These are phyloP conservation scores for Aeoliscus strigatus DNA, from an alignment of 2,797 vertebrate species.

Conservation along the genomic window DNA sequence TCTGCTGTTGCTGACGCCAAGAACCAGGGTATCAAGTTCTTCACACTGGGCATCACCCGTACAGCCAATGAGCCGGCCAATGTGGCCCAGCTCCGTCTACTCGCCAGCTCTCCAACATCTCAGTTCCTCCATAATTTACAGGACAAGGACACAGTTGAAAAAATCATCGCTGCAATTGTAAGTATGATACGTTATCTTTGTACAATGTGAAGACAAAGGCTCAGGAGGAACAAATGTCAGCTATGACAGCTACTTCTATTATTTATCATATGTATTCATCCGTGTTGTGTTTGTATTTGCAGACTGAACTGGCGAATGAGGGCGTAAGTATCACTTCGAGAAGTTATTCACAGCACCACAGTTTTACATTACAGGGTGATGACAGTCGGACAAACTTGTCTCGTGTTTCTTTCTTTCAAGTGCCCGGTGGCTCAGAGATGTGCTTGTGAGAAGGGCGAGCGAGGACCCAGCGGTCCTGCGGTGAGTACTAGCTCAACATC, in stretches of 20 bases:
- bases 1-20: constrained; percentile 86
- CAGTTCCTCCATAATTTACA: constrained; percentile 84
- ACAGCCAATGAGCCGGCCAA: constrained; percentile 81
- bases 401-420: constrained; percentile 69
- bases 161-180: constrained; percentile 82
- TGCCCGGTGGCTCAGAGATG: constrained; percentile 81
- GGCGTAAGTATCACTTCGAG: constrained; percentile 70
- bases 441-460: constrained; percentile 87
- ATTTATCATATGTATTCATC: not conserved
- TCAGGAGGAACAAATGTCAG: constrained; percentile 36
- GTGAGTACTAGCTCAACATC: constrained; percentile 73
- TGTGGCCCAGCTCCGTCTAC: constrained; percentile 79
- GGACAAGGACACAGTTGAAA: constrained; percentile 77
- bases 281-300: constrained; percentile 48
- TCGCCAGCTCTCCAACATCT: constrained; percentile 82
- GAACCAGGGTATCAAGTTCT: constrained; percentile 85
- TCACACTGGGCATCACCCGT: constrained; percentile 84
- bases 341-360: not conserved
- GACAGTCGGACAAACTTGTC: constrained; percentile 27
- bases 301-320: constrained; percentile 82
- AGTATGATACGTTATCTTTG: constrained; percentile 55
- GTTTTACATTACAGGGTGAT: not conserved
- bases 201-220: constrained; percentile 35
- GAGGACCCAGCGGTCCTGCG: constrained; percentile 76
- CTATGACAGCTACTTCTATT: constrained; percentile 6